phyloP scores from a whole-genome alignment of 1,140 invertebrate species.

The Diorhabda elongata region DNA sequence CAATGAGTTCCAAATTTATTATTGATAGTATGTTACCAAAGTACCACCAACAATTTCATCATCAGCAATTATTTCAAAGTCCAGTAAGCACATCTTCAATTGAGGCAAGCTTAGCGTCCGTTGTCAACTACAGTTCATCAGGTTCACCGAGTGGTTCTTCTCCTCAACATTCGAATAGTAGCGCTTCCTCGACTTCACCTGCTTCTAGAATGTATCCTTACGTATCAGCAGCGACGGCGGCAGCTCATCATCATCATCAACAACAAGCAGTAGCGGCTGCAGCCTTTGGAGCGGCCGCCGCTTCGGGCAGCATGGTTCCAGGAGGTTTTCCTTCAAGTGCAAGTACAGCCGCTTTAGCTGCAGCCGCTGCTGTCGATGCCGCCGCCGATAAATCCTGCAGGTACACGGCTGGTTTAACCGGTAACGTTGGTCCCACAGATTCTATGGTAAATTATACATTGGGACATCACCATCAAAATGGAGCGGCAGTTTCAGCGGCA shows the following conservation, averaged over 20 bases:
- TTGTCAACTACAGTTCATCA: conserved; percentile 44
- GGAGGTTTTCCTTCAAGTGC: conserved; percentile 54
- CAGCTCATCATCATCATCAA: conserved; percentile 66
- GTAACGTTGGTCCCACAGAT: conserved; percentile 62
- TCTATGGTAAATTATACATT: conserved; percentile 77
- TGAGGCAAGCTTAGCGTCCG: conserved; percentile 55
- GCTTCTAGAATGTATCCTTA: conserved; percentile 72
- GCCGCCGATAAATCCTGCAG: conserved; percentile 72
- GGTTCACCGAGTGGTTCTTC: conserved; percentile 49
- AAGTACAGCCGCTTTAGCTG: conserved; percentile 54
- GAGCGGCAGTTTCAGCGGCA: conserved; percentile 58
- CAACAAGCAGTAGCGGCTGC: conserved; percentile 66
- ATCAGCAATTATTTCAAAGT: conserved; percentile 59
- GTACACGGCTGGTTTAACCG: conserved; percentile 64
- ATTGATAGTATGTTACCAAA: conserved; percentile 96
- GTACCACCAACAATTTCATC: conserved; percentile 79
- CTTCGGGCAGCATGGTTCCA: conserved; percentile 61
- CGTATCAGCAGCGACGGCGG: conserved; percentile 62
- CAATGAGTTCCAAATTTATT: conserved; percentile 94
- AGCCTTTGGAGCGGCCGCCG: conserved; percentile 61
- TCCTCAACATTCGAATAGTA: conserved; percentile 50
- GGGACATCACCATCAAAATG: conserved; percentile 71
- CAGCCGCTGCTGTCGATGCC: conserved; percentile 59
- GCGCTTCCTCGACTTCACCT: conserved; percentile 56
- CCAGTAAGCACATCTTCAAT: conserved; percentile 47